These are phyloP conservation scores for Melanotaenia boesemani DNA, from an alignment of 2,797 vertebrate genomes.

Conservation along the genomic window DNA sequence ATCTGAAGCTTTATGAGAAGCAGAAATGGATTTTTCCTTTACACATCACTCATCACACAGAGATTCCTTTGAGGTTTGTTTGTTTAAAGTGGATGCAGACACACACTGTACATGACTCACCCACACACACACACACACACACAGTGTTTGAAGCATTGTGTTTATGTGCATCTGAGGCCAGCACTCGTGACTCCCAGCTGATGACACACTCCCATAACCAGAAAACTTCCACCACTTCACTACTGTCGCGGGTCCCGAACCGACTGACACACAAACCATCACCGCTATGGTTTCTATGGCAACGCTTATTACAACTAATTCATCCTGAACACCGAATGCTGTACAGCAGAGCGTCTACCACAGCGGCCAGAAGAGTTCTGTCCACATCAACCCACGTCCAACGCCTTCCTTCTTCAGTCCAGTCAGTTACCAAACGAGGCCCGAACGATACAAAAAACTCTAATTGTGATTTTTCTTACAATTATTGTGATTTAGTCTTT, in stretches of 20 bases:
- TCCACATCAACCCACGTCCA: too few relatives aligned
- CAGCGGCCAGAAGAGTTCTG: too few relatives aligned
- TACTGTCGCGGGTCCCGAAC: not conserved
- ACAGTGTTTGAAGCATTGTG: constrained; percentile 5
- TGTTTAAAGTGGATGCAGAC: constrained; percentile 1
- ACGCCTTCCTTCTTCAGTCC: too few relatives aligned
- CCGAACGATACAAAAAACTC: too few relatives aligned
- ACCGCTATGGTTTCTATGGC: too few relatives aligned
- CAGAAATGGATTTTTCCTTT: not conserved
- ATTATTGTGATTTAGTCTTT: too few relatives aligned
- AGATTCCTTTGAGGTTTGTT: not conserved
- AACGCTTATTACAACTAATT: too few relatives aligned
- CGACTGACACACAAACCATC: not conserved
- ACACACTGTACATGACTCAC: constrained; percentile 8
- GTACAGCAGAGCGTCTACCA: too few relatives aligned
- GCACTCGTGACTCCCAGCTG: constrained; percentile 42
- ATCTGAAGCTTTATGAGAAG: not conserved
- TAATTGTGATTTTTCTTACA: too few relatives aligned
- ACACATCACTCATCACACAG: not conserved
- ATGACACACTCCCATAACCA: not conserved
- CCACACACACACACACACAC: constrained; percentile 12
- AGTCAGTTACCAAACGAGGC: too few relatives aligned
- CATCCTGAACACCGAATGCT: too few relatives aligned
- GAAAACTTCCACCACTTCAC: not conserved
- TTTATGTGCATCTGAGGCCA: constrained; percentile 4